These are phyloP conservation scores for Morone chrysops DNA, from an alignment of 2,113 vertebrate genomes.

Conservation along the genomic window DNA sequence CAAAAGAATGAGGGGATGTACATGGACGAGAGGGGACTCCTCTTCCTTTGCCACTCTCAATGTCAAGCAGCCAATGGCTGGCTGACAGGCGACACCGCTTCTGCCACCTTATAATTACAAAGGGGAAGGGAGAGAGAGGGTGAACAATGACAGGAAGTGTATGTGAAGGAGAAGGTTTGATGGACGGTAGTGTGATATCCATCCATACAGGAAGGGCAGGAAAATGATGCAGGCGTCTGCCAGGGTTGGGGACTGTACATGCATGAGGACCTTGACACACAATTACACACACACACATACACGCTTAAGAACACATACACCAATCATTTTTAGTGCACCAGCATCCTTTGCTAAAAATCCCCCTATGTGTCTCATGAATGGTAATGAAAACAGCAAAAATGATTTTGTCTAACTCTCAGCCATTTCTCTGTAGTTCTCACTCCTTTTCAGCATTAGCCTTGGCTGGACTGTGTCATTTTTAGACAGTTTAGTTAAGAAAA, in stretches of 20 bases:
- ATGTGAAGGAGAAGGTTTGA: conserved; percentile 77
- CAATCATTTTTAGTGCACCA: conserved; percentile 55
- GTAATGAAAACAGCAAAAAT: conserved; percentile 56
- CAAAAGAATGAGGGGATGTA: conserved; percentile 71
- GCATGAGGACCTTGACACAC: conserved; percentile 76
- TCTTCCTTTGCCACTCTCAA: conserved; percentile 88
- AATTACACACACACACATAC: conserved; percentile 67
- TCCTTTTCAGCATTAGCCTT: conserved; percentile 30
- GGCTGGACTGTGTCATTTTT: not conserved
- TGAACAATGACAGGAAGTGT: conserved; percentile 81
- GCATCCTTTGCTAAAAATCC: conserved; percentile 55
- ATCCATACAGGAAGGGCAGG: conserved; percentile 76
- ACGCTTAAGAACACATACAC: conserved; percentile 56
- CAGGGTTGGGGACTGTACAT: conserved; percentile 59
- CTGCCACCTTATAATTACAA: conserved; percentile 81
- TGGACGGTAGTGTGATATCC: conserved; percentile 74
- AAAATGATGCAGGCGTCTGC: conserved; percentile 68
- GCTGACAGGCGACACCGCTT: conserved; percentile 85
- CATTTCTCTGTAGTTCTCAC: conserved; percentile 38
- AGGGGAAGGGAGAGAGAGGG: conserved; percentile 62
- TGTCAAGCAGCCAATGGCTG: conserved; percentile 88
- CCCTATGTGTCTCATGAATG: conserved; percentile 56
- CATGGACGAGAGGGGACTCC: conserved; percentile 71
- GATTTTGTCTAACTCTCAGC: conserved; percentile 37
- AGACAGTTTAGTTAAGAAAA: conserved; percentile 4